Conservation (phyloP, 2,113 vertebrate genomes). For the Puma concolor region DNA sequence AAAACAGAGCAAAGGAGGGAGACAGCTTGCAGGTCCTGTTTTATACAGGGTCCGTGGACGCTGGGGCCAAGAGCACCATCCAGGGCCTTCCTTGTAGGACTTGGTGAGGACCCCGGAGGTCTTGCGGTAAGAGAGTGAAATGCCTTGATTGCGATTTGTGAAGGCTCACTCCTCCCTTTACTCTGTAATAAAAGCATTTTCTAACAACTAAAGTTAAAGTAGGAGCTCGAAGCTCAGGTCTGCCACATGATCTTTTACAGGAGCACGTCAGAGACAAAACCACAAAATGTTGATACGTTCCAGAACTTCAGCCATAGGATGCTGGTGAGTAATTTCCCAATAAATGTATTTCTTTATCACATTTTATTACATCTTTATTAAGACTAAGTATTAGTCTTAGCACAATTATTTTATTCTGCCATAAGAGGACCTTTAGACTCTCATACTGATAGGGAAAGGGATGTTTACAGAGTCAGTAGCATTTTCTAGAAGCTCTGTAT, state of each 20-base stretch:
- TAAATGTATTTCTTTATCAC: not conserved
- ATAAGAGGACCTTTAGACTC: not conserved
- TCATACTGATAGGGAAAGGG: not conserved
- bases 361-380: too few species aligned
- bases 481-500: not conserved
- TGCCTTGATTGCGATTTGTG: not conserved
- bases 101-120: not conserved
- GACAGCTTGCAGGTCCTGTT: not conserved
- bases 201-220: not conserved
- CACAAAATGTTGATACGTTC: not conserved
- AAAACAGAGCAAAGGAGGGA: not conserved
- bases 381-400: not conserved
- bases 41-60: fast-evolving
- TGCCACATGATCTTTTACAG: not conserved
- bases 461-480: not conserved
- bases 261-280: not conserved
- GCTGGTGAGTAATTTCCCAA: not conserved
- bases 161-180: not conserved
- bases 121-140: not conserved
- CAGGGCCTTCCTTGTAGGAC: not conserved
- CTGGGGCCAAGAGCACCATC: too few species aligned
- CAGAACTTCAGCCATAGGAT: not conserved
- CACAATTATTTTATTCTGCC: not conserved
- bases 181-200: not conserved
- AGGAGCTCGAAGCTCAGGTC: not conserved